Conservation (phyloP, 1,140 invertebrate species). For the Ericerus pela region DNA sequence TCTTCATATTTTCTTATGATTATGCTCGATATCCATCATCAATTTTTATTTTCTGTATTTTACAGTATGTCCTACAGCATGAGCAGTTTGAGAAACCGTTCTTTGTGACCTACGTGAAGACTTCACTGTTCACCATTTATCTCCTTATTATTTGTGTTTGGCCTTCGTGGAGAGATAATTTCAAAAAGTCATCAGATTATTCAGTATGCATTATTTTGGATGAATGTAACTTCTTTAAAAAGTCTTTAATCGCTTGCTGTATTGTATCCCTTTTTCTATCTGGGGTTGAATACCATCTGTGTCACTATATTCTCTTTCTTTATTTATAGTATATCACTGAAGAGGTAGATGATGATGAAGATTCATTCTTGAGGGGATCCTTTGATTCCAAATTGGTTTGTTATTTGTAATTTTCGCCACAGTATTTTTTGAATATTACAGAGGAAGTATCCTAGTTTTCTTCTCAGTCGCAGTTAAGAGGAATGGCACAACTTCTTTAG, state of each 20-base stretch:
- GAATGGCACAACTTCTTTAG: too few relatives aligned
- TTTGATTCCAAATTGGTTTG: background rate
- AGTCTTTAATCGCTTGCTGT: background rate
- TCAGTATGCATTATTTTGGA: too few relatives aligned
- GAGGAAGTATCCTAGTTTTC: constrained; percentile 2
- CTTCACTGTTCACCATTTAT: constrained; percentile 73
- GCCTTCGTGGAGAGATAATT: constrained; percentile 65
- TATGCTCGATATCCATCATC: background rate
- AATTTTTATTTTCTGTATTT: constrained; percentile 24
- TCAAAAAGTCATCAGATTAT: constrained; percentile 47
- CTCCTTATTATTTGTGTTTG: constrained; percentile 65
- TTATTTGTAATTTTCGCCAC: background rate
- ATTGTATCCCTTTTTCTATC: background rate
- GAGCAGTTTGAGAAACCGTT: constrained; percentile 70
- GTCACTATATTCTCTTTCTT: background rate
- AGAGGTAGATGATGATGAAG: constrained; percentile 3
- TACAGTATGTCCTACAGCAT: constrained; percentile 68
- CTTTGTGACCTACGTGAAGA: constrained; percentile 78
- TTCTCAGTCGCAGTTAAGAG: too few relatives aligned
- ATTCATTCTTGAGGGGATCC: background rate
- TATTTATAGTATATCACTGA: background rate
- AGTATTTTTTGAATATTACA: background rate
- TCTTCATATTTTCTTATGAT: background rate
- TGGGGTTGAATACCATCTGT: background rate
- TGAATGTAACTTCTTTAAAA: too few relatives aligned